These are phyloP conservation scores for Spodoptera picta DNA, from an alignment of 2,888 invertebrate genomes.

Conservation along the genomic window DNA sequence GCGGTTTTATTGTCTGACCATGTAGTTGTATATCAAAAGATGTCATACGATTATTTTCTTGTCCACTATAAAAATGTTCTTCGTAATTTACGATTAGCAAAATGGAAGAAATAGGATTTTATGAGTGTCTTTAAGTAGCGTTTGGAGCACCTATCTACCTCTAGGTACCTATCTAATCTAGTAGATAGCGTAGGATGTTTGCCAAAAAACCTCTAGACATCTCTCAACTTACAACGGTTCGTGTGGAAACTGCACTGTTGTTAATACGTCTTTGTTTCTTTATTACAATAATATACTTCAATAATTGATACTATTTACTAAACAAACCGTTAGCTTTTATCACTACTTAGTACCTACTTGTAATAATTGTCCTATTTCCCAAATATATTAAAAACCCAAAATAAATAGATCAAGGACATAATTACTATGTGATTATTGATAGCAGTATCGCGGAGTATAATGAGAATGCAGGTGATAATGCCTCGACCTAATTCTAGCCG, in stretches of 20 bases:
- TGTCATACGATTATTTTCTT: slow-evolving; percentile 51
- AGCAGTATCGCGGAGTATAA: slow-evolving; percentile 58
- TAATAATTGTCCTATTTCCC: slow-evolving; percentile 27
- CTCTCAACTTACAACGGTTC: slow-evolving; percentile 8
- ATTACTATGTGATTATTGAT: slow-evolving; percentile 59
- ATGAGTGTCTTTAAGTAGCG: slow-evolving; percentile 45
- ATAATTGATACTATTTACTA: too few species aligned
- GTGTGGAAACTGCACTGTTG: slow-evolving; percentile 13
- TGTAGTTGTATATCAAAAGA: slow-evolving; percentile 48
- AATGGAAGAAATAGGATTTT: slow-evolving; percentile 49
- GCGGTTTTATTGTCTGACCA: slow-evolving; percentile 32
- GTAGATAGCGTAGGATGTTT: too few species aligned
- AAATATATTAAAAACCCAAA: slow-evolving; percentile 23
- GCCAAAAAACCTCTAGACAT: slow-evolving; percentile 14
- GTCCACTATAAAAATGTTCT: slow-evolving; percentile 51
- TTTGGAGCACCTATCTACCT: slow-evolving; percentile 29
- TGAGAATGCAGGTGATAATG: slow-evolving; percentile 61
- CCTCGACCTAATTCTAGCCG: slow-evolving; percentile 66
- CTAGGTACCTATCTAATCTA: slow-evolving; percentile 31
- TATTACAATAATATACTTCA: too few species aligned
- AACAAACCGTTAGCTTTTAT: too few species aligned
- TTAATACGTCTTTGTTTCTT: too few species aligned
- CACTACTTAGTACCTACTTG: too few species aligned
- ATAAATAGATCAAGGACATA: slow-evolving; percentile 62
- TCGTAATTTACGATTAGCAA: slow-evolving; percentile 55